A percentile compares a stretch with the other conserved stretches of the same genome.
Evolutionary conservation across 2,797 vertebrate species (phyloP).

Genomic region (Bradypodion pumilum): DNA sequence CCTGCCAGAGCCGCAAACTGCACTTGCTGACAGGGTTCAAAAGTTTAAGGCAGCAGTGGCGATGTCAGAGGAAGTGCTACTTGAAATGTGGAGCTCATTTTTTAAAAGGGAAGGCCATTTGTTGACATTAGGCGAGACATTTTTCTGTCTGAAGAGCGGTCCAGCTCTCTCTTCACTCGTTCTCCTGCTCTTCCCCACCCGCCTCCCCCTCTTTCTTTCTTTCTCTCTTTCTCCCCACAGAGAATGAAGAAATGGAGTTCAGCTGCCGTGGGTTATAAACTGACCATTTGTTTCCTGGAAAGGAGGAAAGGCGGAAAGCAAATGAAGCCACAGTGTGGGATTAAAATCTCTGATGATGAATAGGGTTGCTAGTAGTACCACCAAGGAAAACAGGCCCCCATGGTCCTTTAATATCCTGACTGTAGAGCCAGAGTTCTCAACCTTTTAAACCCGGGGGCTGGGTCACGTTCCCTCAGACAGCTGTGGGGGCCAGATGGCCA

Average conservation of each 20-base stretch:
- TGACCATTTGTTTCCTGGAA: rapidly evolving
- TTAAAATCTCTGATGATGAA: conserved; percentile 26
- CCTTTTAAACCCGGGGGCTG: no score
- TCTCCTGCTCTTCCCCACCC: not conserved
- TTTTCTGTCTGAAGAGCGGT: conserved; percentile 18
- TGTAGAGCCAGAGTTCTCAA: no score
- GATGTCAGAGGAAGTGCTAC: not conserved
- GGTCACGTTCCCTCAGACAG: no score
- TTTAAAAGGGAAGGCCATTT: conserved; percentile 2
- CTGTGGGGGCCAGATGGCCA: no score
- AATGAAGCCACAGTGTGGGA: not conserved
- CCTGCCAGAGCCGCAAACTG: not conserved
- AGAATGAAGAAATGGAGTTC: conserved; percentile 1
- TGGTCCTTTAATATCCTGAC: not conserved
- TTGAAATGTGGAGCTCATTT: conserved; percentile 11
- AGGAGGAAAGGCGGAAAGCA: not conserved
- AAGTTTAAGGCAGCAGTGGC: conserved; percentile 40
- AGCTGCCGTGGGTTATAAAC: not conserved
- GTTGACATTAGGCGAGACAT: not conserved
- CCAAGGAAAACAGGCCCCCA: not conserved
- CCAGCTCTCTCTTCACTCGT: not conserved
- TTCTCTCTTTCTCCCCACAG: not conserved
- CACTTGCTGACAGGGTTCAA: conserved; percentile 48
- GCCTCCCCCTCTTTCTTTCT: no score
- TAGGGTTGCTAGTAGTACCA: not conserved